These are phyloP conservation scores for Plutomurus gul DNA, from an alignment of 1,140 invertebrate species.

Conservation along the genomic window DNA sequence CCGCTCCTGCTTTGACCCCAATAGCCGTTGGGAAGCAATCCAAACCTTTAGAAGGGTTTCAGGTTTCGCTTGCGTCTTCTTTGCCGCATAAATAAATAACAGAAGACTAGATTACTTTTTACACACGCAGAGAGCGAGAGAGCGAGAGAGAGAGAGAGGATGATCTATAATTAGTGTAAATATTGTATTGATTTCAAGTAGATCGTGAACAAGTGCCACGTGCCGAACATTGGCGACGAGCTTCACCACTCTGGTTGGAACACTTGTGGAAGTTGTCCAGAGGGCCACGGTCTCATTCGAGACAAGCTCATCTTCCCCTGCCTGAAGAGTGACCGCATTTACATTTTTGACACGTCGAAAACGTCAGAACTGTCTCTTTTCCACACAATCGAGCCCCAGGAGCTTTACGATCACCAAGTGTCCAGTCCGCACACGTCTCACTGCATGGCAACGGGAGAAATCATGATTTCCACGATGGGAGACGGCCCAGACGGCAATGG, in stretches of 20 bases:
- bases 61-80: no score
- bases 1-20: no score
- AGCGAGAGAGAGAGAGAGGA: neutral
- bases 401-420: constrained; percentile 75
- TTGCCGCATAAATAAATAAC: no score
- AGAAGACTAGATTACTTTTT: no score
- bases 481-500: constrained; percentile 71
- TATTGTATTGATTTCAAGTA: constrained; percentile 57
- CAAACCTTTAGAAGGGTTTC: no score
- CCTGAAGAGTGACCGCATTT: constrained; percentile 81
- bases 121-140: no score
- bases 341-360: constrained; percentile 78
- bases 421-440: constrained; percentile 89
- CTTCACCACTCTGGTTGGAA: constrained; percentile 97
- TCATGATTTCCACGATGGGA: constrained; percentile 94
- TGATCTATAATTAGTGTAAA: neutral
- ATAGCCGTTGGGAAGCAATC: neutral
- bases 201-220: constrained; percentile 84
- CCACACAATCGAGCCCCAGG: constrained; percentile 66
- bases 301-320: constrained; percentile 81
- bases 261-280: constrained; percentile 84
- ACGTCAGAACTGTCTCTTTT: constrained; percentile 65
- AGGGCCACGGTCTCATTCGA: constrained; percentile 67
- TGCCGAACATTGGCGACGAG: constrained; percentile 82
- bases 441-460: constrained; percentile 85